Conservation (phyloP, 2,113 vertebrate genomes). For the Lucifuga dentata region DNA sequence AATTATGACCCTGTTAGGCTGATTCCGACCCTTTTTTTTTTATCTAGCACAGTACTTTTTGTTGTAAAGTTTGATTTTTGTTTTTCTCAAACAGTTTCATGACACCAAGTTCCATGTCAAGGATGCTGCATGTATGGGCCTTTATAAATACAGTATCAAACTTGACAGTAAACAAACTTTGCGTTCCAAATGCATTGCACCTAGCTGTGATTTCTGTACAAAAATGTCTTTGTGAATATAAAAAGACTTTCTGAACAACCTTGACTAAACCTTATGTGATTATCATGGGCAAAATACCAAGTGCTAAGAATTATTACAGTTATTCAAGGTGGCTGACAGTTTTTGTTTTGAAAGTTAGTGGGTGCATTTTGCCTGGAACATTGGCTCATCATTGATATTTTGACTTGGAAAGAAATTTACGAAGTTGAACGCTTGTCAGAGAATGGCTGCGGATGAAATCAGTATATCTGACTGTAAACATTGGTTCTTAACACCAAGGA, state of each 20-base stretch:
- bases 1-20: neutral
- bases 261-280: neutral
- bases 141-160: too few relatives aligned
- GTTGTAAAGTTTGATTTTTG: too few relatives aligned
- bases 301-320: too few relatives aligned
- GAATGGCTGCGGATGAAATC: too few relatives aligned
- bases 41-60: too few relatives aligned
- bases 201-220: slow-evolving; percentile 3
- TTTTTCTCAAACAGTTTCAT: neutral
- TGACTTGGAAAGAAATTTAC: neutral
- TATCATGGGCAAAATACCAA: neutral
- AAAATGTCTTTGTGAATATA: slow-evolving; percentile 5
- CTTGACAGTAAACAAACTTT: slow-evolving; percentile 13
- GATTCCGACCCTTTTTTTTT: neutral
- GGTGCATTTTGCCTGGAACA: neutral
- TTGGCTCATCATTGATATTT: neutral
- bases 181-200: slow-evolving; percentile 11
- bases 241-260: neutral
- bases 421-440: neutral
- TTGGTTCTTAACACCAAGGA: too few relatives aligned
- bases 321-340: neutral
- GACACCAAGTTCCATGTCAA: slow-evolving; percentile 1
- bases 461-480: too few relatives aligned
- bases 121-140: too few relatives aligned
- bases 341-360: neutral